Evolutionary conservation across 2,888 invertebrate species (phyloP).

Genomic region (Amblyjoppa fuscipennis): DNA sequence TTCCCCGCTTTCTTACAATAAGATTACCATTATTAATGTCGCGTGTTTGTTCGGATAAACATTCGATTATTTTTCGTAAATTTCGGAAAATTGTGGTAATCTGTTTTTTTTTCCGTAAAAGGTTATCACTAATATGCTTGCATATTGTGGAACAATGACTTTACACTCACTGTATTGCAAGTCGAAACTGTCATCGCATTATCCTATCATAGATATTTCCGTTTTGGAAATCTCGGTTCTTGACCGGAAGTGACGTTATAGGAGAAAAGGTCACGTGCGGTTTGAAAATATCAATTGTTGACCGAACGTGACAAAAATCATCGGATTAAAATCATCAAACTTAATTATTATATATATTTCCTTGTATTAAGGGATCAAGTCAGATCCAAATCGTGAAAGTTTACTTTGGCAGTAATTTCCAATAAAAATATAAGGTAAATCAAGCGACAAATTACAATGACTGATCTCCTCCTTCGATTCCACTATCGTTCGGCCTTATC

Average conservation of each 20-base stretch:
- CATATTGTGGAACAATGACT: no score
- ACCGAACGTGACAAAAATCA: no score
- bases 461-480: background rate
- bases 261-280: no score
- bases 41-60: background rate
- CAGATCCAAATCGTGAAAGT: background rate
- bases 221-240: no score
- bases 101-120: background rate
- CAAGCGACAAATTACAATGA: background rate
- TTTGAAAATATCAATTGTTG: no score
- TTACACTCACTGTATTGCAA: no score
- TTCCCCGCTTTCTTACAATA: constrained; percentile 59
- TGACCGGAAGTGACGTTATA: no score
- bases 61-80: constrained; percentile 16
- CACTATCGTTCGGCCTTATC: background rate
- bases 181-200: no score
- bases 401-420: background rate
- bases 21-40: constrained; percentile 6
- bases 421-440: background rate
- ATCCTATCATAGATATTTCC: no score
- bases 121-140: background rate
- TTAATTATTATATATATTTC: background rate
- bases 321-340: no score
- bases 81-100: background rate
- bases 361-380: background rate